Conservation (phyloP, 2,888 invertebrate genomes). For the Galerucella calmariensis region DNA sequence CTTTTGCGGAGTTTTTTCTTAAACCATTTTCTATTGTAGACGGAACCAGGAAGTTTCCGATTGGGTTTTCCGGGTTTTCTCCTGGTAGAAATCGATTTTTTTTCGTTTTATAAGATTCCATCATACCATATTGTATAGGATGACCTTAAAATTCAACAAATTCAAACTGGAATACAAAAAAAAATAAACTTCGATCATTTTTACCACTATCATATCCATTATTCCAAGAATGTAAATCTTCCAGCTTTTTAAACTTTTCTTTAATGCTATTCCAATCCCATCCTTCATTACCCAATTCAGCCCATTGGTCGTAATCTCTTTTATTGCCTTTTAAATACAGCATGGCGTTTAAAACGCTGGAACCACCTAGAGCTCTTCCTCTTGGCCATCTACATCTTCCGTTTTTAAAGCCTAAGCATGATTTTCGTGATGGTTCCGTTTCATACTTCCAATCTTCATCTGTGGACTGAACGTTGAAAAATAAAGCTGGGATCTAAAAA, state of each 20-base stretch:
- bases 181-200: too few species aligned
- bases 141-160: too few species aligned
- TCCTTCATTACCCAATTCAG: neutral
- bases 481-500: neutral
- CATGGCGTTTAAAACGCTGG: neutral
- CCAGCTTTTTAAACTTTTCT: neutral
- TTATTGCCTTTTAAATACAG: neutral
- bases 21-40: conserved; percentile 61
- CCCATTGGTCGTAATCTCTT: neutral
- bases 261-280: neutral
- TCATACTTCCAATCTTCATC: conserved; percentile 49
- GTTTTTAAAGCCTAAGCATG: conserved; percentile 59
- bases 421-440: conserved; percentile 64
- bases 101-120: too few species aligned
- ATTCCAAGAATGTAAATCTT: neutral
- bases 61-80: conserved; percentile 53
- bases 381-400: conserved; percentile 68
- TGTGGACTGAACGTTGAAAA: neutral
- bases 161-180: too few species aligned
- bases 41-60: conserved; percentile 53
- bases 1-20: conserved; percentile 73
- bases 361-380: conserved; percentile 72
- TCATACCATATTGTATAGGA: too few species aligned
- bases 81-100: conserved; percentile 43
- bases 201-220: too few species aligned